Evolutionary conservation across 2,113 vertebrate species (phyloP), one percentile per base, ranked within the genome.

Genomic region (Grallaria varia): DNA sequence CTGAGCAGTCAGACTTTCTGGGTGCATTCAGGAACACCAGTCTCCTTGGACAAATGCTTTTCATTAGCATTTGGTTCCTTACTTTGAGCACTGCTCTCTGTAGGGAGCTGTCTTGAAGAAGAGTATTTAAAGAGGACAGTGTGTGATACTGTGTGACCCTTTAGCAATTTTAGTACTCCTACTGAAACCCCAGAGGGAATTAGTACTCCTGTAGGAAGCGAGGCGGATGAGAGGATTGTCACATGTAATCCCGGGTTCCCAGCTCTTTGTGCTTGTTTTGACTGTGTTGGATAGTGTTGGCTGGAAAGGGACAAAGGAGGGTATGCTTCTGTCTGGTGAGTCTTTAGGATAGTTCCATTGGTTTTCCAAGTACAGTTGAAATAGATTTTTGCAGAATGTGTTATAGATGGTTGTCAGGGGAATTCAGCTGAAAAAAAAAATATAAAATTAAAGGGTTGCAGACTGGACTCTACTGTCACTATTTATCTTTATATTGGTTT

Each of bases 391-490:
- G 27, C 39, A 72, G 44, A 49, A 72, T 52, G 17, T 88, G 49
- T 93, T 77, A 84, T 71, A 0, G 3, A 66, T 49, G 82, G 87
- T 97, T 95, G 93, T 86, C 95, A 96, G 90, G 85, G 93, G 92
- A 80, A 96, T 90, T 92, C 68, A 89, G 47, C 63, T 74, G 83
- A 88, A 94, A 96, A 95, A 60, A 67, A 91, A 87, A 8, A 88
- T 93, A 74, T 69, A 86, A 88, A 90, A 95, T 94, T 52, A 92
- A 90, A 95, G 59, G 58, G 16, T 52, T 92, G 22, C 83, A 75
- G 93, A 31, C 73, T 95, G 52, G 90, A 82, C 89, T 94, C 90
- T 84, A 24, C 88, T 94, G 89, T 94, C 85, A 92, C 33, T 92
- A 33, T 88, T 92, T 90, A 21, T 78, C 76, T 90, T 95, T 74